A percentile compares a stretch with the other conserved stretches of the same genome.
Evolutionary conservation across 2,113 vertebrate species (phyloP).

Genomic region (Bujurquina vittata): DNA sequence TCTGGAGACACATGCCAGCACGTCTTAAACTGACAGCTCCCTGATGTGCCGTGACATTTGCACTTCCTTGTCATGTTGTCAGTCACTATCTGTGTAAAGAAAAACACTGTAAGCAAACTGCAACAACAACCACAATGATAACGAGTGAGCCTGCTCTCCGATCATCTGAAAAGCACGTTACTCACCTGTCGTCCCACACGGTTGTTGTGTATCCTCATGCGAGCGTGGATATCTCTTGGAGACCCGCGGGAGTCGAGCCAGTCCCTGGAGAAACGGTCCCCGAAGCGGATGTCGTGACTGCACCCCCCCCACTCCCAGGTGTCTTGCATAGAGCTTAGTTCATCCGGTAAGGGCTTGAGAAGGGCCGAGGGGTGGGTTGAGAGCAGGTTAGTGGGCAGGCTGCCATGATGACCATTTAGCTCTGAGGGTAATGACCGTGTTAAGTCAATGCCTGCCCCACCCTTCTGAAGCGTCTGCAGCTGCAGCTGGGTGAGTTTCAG

Average conservation of each 20-base stretch:
- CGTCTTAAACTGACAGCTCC: slow-evolving; percentile 95
- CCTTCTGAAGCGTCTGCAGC: slow-evolving; percentile 86
- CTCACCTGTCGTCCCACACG: slow-evolving; percentile 89
- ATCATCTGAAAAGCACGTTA: not conserved
- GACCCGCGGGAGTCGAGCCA: slow-evolving; percentile 90
- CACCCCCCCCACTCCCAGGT: slow-evolving; percentile 96
- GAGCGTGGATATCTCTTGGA: slow-evolving; percentile 89
- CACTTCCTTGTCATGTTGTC: slow-evolving; percentile 93
- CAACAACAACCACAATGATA: not conserved
- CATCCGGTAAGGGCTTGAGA: slow-evolving; percentile 81
- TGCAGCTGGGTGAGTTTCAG: slow-evolving; percentile 90
- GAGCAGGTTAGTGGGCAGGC: slow-evolving; percentile 75
- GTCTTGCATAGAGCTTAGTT: slow-evolving; percentile 85
- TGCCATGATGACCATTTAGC: slow-evolving; percentile 64
- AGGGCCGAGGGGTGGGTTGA: slow-evolving; percentile 75
- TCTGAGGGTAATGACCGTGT: slow-evolving; percentile 66
- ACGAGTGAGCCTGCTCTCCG: not conserved
- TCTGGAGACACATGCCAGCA: slow-evolving; percentile 92
- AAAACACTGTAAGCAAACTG: slow-evolving; percentile 7
- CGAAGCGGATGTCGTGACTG: slow-evolving; percentile 88
- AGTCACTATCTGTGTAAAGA: slow-evolving; percentile 83
- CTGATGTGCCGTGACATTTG: slow-evolving; percentile 92
- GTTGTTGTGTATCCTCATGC: slow-evolving; percentile 93
- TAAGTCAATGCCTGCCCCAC: slow-evolving; percentile 67
- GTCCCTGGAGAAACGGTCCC: slow-evolving; percentile 90